Evolutionary conservation across 2,888 invertebrate species (phyloP).

Genomic region (Pheosia tremula): DNA sequence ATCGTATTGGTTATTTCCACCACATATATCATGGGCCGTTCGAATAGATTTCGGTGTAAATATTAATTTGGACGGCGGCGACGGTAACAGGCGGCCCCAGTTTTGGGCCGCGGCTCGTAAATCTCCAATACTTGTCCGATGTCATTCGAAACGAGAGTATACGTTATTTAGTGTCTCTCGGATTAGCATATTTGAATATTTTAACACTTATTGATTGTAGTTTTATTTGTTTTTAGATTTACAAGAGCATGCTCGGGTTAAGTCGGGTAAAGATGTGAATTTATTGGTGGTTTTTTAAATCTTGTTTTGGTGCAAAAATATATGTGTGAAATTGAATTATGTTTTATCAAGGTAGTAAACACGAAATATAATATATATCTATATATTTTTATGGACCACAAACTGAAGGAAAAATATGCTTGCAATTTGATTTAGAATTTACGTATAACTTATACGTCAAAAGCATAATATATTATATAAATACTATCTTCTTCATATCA

Average conservation of each 20-base stretch:
- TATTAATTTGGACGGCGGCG: slow-evolving; percentile 57
- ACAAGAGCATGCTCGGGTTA: slow-evolving; percentile 31
- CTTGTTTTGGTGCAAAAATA: background rate
- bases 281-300: background rate
- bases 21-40: slow-evolving; percentile 45
- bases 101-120: slow-evolving; percentile 44
- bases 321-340: background rate
- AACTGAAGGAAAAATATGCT: too few species aligned
- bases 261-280: background rate
- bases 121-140: slow-evolving; percentile 43
- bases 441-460: too few species aligned
- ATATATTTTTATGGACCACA: too few species aligned
- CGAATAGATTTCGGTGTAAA: slow-evolving; percentile 58
- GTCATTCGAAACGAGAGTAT: slow-evolving; percentile 37
- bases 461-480: too few species aligned
- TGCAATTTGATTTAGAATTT: too few species aligned
- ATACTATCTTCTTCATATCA: too few species aligned
- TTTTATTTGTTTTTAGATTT: slow-evolving; percentile 53
- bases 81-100: slow-evolving; percentile 36
- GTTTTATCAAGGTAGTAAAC: background rate
- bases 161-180: slow-evolving; percentile 43
- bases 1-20: slow-evolving; percentile 44
- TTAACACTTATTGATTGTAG: slow-evolving; percentile 58
- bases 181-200: slow-evolving; percentile 58
- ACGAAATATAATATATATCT: background rate